Evolutionary conservation across 1,140 invertebrate species (phyloP).

Genomic region (Aradophagus sp.): DNA sequence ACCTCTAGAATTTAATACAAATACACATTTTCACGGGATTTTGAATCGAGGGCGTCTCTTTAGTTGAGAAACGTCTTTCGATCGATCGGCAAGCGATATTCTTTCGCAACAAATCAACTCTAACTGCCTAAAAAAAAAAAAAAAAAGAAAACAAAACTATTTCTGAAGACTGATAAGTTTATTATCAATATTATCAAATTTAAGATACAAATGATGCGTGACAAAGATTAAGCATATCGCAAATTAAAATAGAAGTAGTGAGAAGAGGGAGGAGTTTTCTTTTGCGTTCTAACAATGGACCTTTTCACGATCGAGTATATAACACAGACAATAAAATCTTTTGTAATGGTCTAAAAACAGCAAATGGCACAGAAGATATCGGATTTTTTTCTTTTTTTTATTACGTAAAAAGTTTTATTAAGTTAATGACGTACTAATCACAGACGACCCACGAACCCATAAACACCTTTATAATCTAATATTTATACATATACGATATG

Average conservation of each 20-base stretch:
- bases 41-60: no score
- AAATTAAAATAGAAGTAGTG: constrained; percentile 9
- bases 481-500: constrained; percentile 15
- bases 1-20: constrained; percentile 9
- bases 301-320: constrained; percentile 9
- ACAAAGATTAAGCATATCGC: constrained; percentile 50
- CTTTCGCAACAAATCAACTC: neutral
- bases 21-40: neutral
- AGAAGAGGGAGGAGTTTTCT: neutral
- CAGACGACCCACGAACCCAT: neutral
- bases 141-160: constrained; percentile 3
- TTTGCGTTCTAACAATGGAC: constrained; percentile 5
- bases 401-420: no score
- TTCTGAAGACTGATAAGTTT: constrained; percentile 36
- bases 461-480: constrained; percentile 20
- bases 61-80: neutral
- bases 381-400: neutral
- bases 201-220: constrained; percentile 18
- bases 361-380: neutral
- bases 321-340: constrained; percentile 12
- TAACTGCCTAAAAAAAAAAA: constrained; percentile 14
- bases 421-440: constrained; percentile 4
- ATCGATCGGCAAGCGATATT: neutral
- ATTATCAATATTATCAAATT: constrained; percentile 12
- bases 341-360: neutral